Percentiles rank a stretch among this genome's conserved stretches.
These are phyloP conservation scores for Carcinoscorpius rotundicauda DNA, from an alignment of 1,140 invertebrate genomes.

Conservation along the genomic window DNA sequence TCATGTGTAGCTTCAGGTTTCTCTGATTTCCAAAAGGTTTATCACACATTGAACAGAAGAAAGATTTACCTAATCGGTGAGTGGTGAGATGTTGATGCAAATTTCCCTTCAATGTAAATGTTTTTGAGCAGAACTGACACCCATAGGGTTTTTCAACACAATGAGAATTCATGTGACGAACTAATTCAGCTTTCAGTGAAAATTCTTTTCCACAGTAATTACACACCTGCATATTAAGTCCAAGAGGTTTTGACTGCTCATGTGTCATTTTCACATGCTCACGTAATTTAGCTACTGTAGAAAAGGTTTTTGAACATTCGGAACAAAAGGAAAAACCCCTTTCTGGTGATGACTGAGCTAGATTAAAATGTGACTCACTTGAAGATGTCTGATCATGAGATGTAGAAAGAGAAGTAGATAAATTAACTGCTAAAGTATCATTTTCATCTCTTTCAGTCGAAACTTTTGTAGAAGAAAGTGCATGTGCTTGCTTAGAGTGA, in stretches of 20 bases:
- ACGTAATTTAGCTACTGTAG: constrained; percentile 14
- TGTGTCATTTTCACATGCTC: constrained; percentile 16
- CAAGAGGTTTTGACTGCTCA: constrained; percentile 15
- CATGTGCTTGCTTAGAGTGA: too few relatives aligned
- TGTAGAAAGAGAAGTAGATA: background rate
- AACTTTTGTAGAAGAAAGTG: too few relatives aligned
- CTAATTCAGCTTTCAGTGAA: constrained; percentile 14
- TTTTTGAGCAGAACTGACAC: constrained; percentile 15
- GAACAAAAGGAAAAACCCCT: constrained; percentile 15
- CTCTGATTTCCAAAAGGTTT: constrained; percentile 16
- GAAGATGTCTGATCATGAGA: too few relatives aligned
- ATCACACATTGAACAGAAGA: constrained; percentile 14
- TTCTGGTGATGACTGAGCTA: background rate
- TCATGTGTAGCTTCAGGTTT: constrained; percentile 13
- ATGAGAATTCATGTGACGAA: constrained; percentile 14
- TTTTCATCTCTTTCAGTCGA: background rate
- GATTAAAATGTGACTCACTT: too few relatives aligned
- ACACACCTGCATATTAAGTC: constrained; percentile 13
- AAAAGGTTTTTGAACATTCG: constrained; percentile 16
- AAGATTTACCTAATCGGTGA: constrained; percentile 10
- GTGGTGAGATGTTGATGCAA: constrained; percentile 14
- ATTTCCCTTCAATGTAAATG: constrained; percentile 16
- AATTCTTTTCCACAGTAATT: constrained; percentile 16
- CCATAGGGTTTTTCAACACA: constrained; percentile 15
- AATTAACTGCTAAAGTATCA: background rate